These are phyloP conservation scores for Lutjanus campechanus DNA, from an alignment of 2,797 vertebrate genomes.

Conservation along the genomic window DNA sequence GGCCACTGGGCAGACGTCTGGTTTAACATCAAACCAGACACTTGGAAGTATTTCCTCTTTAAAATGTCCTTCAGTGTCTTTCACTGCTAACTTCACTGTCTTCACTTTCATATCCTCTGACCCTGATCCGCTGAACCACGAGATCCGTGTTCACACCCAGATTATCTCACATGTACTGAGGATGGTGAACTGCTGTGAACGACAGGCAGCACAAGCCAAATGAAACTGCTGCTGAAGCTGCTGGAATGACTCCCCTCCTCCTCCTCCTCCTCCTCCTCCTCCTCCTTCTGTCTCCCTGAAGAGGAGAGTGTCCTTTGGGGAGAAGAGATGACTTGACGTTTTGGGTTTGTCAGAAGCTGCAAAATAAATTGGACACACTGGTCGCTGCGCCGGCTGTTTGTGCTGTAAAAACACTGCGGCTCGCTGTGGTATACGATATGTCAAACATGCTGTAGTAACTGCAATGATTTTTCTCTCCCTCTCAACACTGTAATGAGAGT, in stretches of 20 bases:
- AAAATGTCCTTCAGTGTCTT: not conserved
- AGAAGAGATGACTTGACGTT: conserved; percentile 75
- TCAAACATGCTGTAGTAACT: conserved; percentile 47
- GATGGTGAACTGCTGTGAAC: conserved; percentile 20
- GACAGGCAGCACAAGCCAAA: conserved; percentile 33
- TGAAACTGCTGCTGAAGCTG: conserved; percentile 48
- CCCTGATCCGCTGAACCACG: conserved; percentile 1
- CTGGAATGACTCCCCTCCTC: conserved; percentile 3
- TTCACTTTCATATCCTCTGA: not conserved
- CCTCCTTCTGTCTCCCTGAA: not conserved
- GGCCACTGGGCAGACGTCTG: conserved; percentile 13
- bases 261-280: not conserved
- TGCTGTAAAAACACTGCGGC: conserved; percentile 60
- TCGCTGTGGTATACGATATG: conserved; percentile 31
- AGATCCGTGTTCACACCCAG: conserved; percentile 33
- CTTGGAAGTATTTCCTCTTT: not conserved
- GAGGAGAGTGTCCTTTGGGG: conserved; percentile 49
- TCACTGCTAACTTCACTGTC: not conserved
- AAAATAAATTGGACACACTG: conserved; percentile 61
- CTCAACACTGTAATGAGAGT: conserved; percentile 27
- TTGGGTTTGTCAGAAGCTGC: conserved; percentile 68
- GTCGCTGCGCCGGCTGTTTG: conserved; percentile 58
- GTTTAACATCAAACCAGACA: not conserved
- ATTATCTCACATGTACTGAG: conserved; percentile 28
- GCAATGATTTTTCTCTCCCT: conserved; percentile 37